These are phyloP conservation scores for Furnarius figulus DNA, from an alignment of 2,113 vertebrate species.

Conservation along the genomic window DNA sequence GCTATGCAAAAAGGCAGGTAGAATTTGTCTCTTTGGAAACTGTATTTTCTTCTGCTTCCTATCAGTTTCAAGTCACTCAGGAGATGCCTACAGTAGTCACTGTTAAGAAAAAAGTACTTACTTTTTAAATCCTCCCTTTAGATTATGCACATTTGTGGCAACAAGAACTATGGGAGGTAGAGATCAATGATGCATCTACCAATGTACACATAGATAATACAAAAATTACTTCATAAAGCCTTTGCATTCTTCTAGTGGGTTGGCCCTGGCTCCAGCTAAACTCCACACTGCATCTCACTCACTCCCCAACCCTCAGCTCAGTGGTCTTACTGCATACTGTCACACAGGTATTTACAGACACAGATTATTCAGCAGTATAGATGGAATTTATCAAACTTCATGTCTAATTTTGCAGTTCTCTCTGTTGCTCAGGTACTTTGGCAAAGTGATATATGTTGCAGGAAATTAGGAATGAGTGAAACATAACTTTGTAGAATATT, in stretches of 20 bases:
- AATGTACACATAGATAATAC: neutral
- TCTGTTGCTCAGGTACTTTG: neutral
- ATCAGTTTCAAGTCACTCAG: neutral
- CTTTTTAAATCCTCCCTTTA: constrained; percentile 9
- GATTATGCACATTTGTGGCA: neutral
- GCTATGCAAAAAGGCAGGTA: neutral
- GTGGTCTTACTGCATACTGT: neutral
- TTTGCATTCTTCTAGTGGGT: neutral
- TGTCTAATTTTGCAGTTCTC: neutral
- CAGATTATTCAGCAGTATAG: neutral
- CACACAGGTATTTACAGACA: rapidly evolving
- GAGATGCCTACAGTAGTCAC: neutral
- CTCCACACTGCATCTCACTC: neutral
- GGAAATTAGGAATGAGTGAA: neutral
- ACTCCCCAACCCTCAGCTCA: rapidly evolving
- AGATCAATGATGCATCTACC: neutral
- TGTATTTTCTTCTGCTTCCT: neutral
- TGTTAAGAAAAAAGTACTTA: neutral
- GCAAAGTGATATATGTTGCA: neutral
- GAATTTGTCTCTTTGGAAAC: neutral
- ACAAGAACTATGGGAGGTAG: neutral
- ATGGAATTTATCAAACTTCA: neutral
- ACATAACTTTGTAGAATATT: neutral
- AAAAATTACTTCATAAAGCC: neutral
- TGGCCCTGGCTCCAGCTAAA: neutral